Conservation (phyloP, 2,888 invertebrate species). For the Dasysyrphus tricinctus region DNA sequence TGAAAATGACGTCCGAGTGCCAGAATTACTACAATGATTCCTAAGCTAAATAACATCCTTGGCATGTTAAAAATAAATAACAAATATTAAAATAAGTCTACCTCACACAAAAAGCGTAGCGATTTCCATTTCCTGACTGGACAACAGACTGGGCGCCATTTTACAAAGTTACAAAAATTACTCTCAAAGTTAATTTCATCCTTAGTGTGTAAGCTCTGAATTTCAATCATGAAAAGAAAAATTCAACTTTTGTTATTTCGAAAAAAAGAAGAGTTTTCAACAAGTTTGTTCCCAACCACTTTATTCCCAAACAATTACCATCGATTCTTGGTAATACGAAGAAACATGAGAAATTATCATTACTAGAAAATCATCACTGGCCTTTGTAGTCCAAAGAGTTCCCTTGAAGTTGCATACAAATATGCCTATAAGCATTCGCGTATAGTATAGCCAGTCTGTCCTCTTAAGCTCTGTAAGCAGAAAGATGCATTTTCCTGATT, state of each 20-base stretch:
- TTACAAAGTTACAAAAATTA: no score
- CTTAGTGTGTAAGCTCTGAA: no score
- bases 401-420: constrained; percentile 18
- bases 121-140: no score
- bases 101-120: no score
- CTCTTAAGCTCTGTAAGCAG: constrained; percentile 17
- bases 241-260: neutral
- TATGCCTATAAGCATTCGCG: neutral
- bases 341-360: constrained; percentile 73
- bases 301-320: constrained; percentile 69
- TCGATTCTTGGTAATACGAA: constrained; percentile 71
- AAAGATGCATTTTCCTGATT: constrained; percentile 69
- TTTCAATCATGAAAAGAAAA: no score
- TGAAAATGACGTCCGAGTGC: no score
- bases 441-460: neutral
- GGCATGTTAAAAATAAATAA: no score
- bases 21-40: no score
- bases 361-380: constrained; percentile 70
- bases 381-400: constrained; percentile 10
- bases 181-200: no score
- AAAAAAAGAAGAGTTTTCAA: constrained; percentile 4
- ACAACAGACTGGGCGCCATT: no score
- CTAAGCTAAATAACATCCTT: no score
- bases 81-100: no score
- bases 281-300: constrained; percentile 38